Evolutionary conservation across 2,888 invertebrate species (phyloP).

Genomic region (Trichopoda pennipes): DNA sequence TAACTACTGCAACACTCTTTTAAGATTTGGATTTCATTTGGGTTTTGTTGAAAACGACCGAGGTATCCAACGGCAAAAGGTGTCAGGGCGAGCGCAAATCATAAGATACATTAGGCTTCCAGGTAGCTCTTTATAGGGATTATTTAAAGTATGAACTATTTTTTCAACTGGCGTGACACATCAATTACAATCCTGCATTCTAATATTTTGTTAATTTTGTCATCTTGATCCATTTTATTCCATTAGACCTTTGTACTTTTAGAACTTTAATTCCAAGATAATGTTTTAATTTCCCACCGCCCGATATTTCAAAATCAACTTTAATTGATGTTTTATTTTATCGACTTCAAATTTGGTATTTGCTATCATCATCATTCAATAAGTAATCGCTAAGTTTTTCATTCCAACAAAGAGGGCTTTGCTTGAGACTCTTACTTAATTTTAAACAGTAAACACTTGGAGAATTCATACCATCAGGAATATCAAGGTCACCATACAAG

Average conservation of each 20-base stretch:
- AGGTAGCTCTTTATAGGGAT: slow-evolving; percentile 15
- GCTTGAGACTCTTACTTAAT: background rate
- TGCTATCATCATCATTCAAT: background rate
- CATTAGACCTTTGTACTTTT: background rate
- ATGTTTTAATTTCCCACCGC: slow-evolving; percentile 6
- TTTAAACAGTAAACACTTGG: slow-evolving; percentile 2
- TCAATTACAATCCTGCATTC: slow-evolving; percentile 14
- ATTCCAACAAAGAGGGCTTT: background rate
- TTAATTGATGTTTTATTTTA: background rate
- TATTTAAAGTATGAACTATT: background rate
- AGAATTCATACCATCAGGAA: background rate
- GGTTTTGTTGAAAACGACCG: background rate
- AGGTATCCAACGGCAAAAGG: background rate
- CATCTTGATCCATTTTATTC: slow-evolving; percentile 3
- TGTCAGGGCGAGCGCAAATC: slow-evolving; percentile 1
- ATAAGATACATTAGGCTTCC: slow-evolving; percentile 3
- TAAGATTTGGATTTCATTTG: too few relatives aligned
- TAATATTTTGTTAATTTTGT: slow-evolving; percentile 4
- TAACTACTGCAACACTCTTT: too few relatives aligned
- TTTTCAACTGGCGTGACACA: slow-evolving; percentile 22
- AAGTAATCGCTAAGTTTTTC: background rate
- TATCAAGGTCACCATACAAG: too few relatives aligned
- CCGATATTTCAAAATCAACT: slow-evolving; percentile 6
- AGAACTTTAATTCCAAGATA: slow-evolving; percentile 16
- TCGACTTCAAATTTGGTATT: background rate